A percentile compares a stretch with the other conserved stretches of the same genome.
Evolutionary conservation across 2,113 vertebrate species (phyloP).

Genomic region (Ptyas mucosa): DNA sequence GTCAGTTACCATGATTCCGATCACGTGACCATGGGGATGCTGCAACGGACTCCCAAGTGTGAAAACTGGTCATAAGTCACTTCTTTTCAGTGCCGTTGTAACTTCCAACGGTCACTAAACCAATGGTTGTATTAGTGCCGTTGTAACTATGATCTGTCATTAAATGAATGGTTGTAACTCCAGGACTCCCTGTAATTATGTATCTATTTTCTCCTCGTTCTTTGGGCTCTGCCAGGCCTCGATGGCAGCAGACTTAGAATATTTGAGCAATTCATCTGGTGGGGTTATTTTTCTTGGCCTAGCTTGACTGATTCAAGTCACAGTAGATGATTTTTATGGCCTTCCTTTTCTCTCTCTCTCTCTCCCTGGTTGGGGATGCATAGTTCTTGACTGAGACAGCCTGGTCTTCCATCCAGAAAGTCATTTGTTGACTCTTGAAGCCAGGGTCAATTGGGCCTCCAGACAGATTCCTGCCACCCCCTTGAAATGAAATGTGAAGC

Average conservation of each 20-base stretch:
- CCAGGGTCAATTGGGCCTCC: neutral
- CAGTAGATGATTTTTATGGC: slow-evolving; percentile 7
- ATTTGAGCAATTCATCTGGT: neutral
- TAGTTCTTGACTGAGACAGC: neutral
- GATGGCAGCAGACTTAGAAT: neutral
- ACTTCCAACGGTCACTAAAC: neutral
- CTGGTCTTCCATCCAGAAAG: neutral
- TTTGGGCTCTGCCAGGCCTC: neutral
- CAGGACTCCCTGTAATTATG: neutral
- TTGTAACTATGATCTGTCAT: neutral
- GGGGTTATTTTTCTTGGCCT: slow-evolving; percentile 5
- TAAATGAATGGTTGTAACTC: neutral
- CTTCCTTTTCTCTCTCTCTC: neutral
- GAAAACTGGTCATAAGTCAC: neutral
- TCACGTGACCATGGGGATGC: neutral
- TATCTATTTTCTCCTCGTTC: neutral
- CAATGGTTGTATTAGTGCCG: too few species aligned
- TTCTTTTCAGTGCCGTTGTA: neutral
- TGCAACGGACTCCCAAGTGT: neutral
- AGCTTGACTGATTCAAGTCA: slow-evolving; percentile 5
- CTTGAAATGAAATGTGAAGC: neutral
- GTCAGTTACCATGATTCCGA: neutral
- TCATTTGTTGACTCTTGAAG: neutral
- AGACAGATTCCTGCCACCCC: neutral
- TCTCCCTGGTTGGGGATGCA: neutral